Evolutionary conservation across 2,113 vertebrate genomes (phyloP).

Genomic region (Leucoraja erinaceus): DNA sequence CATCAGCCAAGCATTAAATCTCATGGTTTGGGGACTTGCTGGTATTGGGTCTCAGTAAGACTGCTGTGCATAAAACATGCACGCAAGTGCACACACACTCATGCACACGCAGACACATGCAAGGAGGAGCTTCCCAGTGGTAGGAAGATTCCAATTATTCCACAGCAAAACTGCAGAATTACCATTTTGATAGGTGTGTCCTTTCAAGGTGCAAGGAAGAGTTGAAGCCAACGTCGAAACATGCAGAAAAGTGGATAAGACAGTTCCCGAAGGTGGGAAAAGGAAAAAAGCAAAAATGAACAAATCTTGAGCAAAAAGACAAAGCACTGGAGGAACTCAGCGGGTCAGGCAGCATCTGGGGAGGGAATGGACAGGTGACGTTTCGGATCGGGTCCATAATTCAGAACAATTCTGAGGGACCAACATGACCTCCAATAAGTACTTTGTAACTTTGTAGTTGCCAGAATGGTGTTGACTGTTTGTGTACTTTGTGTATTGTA

Average conservation of each 20-base stretch:
- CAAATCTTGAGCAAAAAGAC: background rate
- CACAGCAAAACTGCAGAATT: background rate
- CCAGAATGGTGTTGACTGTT: no score
- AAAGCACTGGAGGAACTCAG: background rate
- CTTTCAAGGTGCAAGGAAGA: background rate
- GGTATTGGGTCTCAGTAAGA: background rate
- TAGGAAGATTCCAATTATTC: background rate
- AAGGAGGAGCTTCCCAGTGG: background rate
- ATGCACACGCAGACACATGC: background rate
- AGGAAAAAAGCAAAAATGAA: background rate
- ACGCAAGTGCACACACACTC: slow-evolving; percentile 3
- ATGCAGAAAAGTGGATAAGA: background rate
- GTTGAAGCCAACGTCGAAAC: background rate
- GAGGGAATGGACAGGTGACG: no score
- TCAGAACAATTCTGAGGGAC: no score
- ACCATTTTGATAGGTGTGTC: background rate
- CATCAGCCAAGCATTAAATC: background rate
- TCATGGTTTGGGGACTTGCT: background rate
- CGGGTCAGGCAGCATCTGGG: no score
- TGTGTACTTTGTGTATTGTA: no score
- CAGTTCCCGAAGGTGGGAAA: background rate
- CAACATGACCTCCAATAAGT: no score
- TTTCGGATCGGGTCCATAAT: no score
- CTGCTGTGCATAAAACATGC: background rate
- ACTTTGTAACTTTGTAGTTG: no score